Evolutionary conservation across 1,140 invertebrate genomes (phyloP), one percentile per base, ranked within the genome.

Genomic region (Aphidius ervi): DNA sequence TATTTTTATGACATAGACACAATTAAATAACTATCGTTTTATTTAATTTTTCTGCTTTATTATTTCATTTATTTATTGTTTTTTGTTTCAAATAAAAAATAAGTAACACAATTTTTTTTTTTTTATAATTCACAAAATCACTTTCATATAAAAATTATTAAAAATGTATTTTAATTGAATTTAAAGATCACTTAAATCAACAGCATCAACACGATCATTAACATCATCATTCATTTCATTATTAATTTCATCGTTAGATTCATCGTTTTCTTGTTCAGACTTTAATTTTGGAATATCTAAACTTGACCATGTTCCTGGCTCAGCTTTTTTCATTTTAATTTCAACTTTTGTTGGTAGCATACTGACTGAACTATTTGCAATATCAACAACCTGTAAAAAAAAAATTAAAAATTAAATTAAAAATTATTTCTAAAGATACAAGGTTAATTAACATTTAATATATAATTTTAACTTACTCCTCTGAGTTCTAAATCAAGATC

Each of bases 341-440:
- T 99, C 97, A 20, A 98, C 87, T 86, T 99, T 99, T n/a, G 94
- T 91, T 53, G 89, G 89, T 64, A 89, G 82, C 87, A 98, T 92
- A 10, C 84, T 85, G 2, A 89, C 91, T 65, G 78, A 82, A 70
- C 91, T 91, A 58, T 86, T 81, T 46, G 77, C 76, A 10, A 92
- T 82, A 72, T 88, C 82, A 20, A 93, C 81, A 56, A 92, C 81
- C 90, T 93, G 65, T 59, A 81, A 76, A 42, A 63, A 70, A 63
- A 62, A 63, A 66, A n/a, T n/a, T 53, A 56, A 48, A 46, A 16
- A 3, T 9, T 40, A 9, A 37, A 41, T 54, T 46, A 2, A 65
- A 45, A 3, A 46, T 3, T 3, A 46, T n/a, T 3, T n/a, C 0
- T n/a, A 3, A 46, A 46, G n/a, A 9, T 46, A 46, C 45, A 46